phyloP scores from a whole-genome alignment of 2,888 invertebrate species.

The Chalcosyrphus nemorum region DNA sequence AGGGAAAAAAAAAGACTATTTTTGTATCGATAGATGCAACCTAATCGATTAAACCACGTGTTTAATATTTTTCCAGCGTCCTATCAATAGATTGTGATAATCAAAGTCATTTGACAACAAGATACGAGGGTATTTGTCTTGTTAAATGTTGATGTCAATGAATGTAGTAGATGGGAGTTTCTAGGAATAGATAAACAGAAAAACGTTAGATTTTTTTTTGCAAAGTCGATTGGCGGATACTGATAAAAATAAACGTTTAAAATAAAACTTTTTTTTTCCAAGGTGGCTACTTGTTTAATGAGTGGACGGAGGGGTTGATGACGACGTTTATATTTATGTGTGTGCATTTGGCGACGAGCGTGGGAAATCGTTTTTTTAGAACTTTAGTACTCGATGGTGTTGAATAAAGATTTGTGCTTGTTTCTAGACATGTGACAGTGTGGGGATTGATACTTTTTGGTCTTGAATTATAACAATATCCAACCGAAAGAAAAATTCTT shows the following conservation, averaged over 20 bases:
- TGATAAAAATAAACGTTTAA: not conserved
- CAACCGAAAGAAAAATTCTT: no score
- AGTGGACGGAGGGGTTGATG: not conserved
- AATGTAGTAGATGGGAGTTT: not conserved
- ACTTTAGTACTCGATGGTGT: no score
- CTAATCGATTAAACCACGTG: conserved; percentile 35
- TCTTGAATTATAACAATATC: no score
- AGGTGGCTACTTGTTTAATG: not conserved
- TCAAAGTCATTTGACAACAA: not conserved
- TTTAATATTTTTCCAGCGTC: not conserved
- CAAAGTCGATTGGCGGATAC: not conserved
- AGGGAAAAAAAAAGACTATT: conserved; percentile 16
- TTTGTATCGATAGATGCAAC: conserved; percentile 13
- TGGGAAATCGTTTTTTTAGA: no score
- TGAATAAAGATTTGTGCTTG: no score
- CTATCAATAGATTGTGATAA: conserved; percentile 11
- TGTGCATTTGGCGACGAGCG: no score
- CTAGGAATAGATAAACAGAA: not conserved
- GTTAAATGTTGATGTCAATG: not conserved
- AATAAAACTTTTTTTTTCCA: not conserved
- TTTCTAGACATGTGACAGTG: no score
- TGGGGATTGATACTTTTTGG: no score
- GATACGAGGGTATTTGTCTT: not conserved
- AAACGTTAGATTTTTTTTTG: not conserved
- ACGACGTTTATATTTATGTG: no score